Percentiles rank a stretch among this genome's conserved stretches.
Evolutionary conservation across 2,888 invertebrate species (phyloP).

Genomic region (Vesta saturnalis): DNA sequence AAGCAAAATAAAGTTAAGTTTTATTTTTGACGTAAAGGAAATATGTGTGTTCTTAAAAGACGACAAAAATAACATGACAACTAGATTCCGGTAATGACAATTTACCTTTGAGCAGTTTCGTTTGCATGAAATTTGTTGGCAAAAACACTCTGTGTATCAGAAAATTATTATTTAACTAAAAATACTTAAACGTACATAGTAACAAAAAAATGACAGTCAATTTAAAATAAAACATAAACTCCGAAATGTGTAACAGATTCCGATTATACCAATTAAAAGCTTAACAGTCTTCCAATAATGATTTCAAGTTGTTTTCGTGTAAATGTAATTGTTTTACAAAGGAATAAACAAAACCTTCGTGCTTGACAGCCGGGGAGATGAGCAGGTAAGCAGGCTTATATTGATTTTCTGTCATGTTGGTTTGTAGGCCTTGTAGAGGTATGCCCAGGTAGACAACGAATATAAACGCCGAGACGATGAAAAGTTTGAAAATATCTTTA

Average conservation of each 20-base stretch:
- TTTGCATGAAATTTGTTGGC: no score
- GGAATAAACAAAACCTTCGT: constrained; percentile 37
- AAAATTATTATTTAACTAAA: no score
- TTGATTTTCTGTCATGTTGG: constrained; percentile 39
- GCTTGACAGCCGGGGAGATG: constrained; percentile 37
- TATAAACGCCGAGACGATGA: constrained; percentile 32
- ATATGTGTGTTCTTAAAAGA: no score
- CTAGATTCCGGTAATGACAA: no score
- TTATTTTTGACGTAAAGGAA: not conserved
- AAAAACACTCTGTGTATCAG: no score
- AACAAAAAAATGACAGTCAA: no score
- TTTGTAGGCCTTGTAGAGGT: constrained; percentile 35
- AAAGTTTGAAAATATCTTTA: constrained; percentile 25
- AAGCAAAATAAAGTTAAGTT: not conserved
- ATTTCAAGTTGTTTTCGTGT: not conserved
- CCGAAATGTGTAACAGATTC: not conserved
- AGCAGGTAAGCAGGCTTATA: constrained; percentile 39
- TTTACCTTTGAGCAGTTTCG: no score
- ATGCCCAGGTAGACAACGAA: constrained; percentile 38
- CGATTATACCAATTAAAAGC: not conserved
- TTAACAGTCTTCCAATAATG: not conserved
- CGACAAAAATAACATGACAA: no score
- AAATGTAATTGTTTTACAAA: constrained; percentile 19
- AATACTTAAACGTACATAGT: no score
- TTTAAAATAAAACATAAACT: no score